These are phyloP conservation scores for Aratinga solstitialis DNA, from an alignment of 2,797 vertebrate species.

Conservation along the genomic window DNA sequence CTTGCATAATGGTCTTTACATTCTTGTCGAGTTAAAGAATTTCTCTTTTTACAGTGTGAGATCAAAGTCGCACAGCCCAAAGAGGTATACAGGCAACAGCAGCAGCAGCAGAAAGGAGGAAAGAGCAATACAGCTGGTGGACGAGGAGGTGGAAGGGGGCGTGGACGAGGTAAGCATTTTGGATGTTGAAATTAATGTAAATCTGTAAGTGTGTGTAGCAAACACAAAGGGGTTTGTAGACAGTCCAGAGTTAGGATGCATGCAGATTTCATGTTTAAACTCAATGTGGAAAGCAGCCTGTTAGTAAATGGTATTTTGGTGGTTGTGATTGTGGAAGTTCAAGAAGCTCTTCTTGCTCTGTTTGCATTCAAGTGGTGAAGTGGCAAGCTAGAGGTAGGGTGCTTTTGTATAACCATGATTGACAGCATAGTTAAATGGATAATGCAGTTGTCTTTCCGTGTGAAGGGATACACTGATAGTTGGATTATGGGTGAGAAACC, in stretches of 20 bases:
- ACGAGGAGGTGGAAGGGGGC: conserved; percentile 81
- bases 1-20: not conserved
- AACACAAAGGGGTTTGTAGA: not conserved
- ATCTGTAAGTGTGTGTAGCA: not conserved
- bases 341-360: not conserved
- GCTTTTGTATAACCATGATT: not conserved
- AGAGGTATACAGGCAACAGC: conserved; percentile 88
- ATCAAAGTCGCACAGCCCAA: conserved; percentile 91
- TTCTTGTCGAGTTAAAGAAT: not conserved
- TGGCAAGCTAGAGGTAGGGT: not conserved
- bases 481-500: accelerated
- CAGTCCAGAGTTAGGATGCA: not conserved
- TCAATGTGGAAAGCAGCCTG: not conserved
- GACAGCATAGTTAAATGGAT: not conserved
- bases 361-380: not conserved
- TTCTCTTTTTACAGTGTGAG: conserved; percentile 80
- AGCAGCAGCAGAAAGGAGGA: conserved; percentile 86
- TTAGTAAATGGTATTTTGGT: not conserved
- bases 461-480: not conserved
- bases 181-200: not conserved
- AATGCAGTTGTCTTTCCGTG: accelerated
- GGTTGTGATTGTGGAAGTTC: not conserved
- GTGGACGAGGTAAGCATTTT: conserved; percentile 81
- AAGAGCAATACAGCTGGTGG: conserved; percentile 76
- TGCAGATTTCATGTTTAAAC: not conserved